Base-by-base conservation (phyloP, 92 coral and sea anemone genomes). In the Scolanthus callimorphus region DNA sequence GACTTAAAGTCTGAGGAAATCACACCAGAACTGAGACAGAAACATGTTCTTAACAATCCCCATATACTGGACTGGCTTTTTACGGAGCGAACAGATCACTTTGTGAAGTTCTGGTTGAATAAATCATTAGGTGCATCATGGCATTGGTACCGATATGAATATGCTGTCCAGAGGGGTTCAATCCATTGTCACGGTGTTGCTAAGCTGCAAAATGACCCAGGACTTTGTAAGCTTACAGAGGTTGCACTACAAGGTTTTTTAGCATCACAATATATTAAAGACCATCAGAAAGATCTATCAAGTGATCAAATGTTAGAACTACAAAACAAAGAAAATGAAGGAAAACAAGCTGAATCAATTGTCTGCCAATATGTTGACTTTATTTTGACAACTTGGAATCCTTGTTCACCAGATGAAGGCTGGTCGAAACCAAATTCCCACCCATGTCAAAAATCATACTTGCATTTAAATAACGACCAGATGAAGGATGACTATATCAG, bases 341-440 rank as follows among this genome's bases (percentile, higher is more conserved):
- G 80, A 15, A 45, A 39, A 45, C 20, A 79, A 30, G 91, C 91
- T 12, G 81, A 79, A 74, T 31, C 59, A 37, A 51, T 47, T 30
- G 71, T 85, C 57, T 85, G 83, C 29, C 70, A 79, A 47, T 85
- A 79, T 79, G 91, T 79, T 43, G 80, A 79, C 62, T 85, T 79
- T 62, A 8, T 85, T 11, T 28, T 74, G 27, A 47, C 74, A n/a
- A 84, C 86, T 34, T 79, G 78, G 74, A 85, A 85, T 70, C 91
- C 91, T 13, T 69, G 69, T 29, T 59, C 70, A 57, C 91, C 86
- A 54, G 78, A 83, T 22, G 71, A 83, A 29, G 90, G 90, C 6
- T 83, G 85, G 78, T 60, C 71, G 37, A 79, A 85, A 63, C 91
- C 86, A 53, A 39, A 46, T 46, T 19, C 46, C 68, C n/a, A 85